Evolutionary conservation across 1,140 invertebrate genomes (phyloP).

Genomic region (Bombus terrestris): DNA sequence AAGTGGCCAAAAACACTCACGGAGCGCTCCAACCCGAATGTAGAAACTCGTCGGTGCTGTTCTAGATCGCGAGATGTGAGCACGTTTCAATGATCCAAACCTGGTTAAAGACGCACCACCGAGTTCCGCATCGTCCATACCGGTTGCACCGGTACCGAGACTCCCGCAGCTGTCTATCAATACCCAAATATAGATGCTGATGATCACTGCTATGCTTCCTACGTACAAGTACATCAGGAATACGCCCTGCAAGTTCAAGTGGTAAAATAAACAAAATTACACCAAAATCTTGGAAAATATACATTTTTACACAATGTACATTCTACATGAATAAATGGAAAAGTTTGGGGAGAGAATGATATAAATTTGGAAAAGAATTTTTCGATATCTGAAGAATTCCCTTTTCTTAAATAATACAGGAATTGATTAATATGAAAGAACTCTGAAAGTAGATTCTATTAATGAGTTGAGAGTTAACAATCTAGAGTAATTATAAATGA

Average conservation of each 20-base stretch:
- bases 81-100: constrained; percentile 84
- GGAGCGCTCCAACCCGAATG: constrained; percentile 86
- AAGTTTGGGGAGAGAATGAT: background rate
- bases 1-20: constrained; percentile 76
- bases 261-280: background rate
- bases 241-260: constrained; percentile 81
- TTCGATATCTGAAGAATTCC: background rate
- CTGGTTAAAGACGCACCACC: constrained; percentile 81
- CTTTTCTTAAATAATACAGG: too few species aligned
- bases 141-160: constrained; percentile 68
- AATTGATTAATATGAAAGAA: background rate
- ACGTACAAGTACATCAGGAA: constrained; percentile 87
- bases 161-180: constrained; percentile 84
- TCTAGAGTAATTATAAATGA: background rate
- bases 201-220: constrained; percentile 86
- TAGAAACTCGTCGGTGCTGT: constrained; percentile 86
- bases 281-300: background rate
- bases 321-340: background rate
- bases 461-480: background rate
- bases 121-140: constrained; percentile 79
- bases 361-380: background rate
- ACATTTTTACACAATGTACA: background rate
- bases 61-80: constrained; percentile 83
- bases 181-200: constrained; percentile 87
- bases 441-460: background rate